Conservation (phyloP, 30 jellyfish, hydroid and myxozoan genomes). For the Chironex yamaguchii region DNA sequence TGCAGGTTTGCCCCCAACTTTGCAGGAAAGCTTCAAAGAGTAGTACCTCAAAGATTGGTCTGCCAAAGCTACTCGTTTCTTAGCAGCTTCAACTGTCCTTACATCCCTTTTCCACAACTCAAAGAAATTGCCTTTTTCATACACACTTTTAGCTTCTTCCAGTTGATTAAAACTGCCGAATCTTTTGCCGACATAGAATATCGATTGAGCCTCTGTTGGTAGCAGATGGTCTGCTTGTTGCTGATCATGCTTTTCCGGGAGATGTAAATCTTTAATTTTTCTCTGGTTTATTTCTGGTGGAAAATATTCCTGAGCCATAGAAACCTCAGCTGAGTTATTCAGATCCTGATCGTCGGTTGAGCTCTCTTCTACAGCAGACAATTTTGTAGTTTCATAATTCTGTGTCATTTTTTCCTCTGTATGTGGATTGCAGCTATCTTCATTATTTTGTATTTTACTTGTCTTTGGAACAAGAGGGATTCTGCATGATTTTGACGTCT, state of each 20-base stretch:
- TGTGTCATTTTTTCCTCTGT: too few relatives aligned
- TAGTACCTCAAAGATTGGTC: constrained; percentile 4
- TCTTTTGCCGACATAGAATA: constrained; percentile 29
- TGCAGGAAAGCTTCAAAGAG: constrained; percentile 21
- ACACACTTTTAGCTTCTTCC: constrained; percentile 2
- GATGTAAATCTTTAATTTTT: neutral
- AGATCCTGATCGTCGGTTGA: neutral
- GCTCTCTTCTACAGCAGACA: too few relatives aligned
- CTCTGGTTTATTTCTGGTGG: neutral
- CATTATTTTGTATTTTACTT: neutral
- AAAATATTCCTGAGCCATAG: neutral
- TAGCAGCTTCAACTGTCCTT: constrained; percentile 26
- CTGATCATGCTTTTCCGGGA: neutral
- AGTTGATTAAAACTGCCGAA: constrained; percentile 5
- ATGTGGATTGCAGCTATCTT: neutral
- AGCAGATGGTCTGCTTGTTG: neutral
- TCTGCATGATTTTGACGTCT: too few relatives aligned
- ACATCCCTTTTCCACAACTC: constrained; percentile 25
- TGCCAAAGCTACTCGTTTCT: constrained; percentile 31
- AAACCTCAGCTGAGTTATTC: neutral
- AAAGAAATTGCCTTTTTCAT: constrained; percentile 5
- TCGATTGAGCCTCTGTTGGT: neutral
- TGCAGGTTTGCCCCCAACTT: constrained; percentile 48
- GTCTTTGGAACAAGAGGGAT: constrained; percentile 2
- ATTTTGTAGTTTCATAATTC: too few relatives aligned